Conservation (phyloP, 1,140 invertebrate genomes). For the Drosophila arawakana region DNA sequence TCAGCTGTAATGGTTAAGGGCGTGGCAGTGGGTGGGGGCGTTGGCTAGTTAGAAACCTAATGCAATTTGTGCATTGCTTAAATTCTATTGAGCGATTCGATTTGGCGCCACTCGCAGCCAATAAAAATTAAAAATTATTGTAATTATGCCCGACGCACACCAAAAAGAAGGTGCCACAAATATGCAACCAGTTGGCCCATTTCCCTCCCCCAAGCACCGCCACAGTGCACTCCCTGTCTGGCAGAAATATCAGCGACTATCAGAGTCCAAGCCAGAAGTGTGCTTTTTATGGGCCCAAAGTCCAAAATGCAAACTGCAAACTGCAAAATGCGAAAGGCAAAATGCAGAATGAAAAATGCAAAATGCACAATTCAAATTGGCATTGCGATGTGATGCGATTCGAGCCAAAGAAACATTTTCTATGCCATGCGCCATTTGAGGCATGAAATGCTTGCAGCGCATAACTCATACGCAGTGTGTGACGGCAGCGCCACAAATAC, state of each 20-base stretch:
- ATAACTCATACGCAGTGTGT: constrained; percentile 79
- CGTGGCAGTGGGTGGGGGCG: neutral
- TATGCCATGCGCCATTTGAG: constrained; percentile 74
- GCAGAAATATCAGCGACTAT: neutral
- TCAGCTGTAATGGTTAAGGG: neutral
- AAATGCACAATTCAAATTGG: constrained; percentile 57
- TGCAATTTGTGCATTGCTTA: constrained; percentile 21
- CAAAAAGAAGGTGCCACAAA: constrained; percentile 57
- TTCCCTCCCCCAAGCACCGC: neutral
- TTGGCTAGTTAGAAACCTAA: neutral
- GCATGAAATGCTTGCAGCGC: constrained; percentile 55
- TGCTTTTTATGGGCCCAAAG: constrained; percentile 69
- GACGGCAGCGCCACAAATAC: constrained; percentile 49
- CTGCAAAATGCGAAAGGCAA: constrained; percentile 1
- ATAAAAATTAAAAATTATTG: constrained; percentile 56
- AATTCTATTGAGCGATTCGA: constrained; percentile 54
- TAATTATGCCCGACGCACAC: constrained; percentile 40
- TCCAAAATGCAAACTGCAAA: constrained; percentile 57
- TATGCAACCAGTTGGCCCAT: constrained; percentile 42
- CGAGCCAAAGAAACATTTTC: constrained; percentile 65
- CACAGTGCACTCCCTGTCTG: neutral
- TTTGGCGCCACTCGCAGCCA: constrained; percentile 59
- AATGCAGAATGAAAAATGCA: constrained; percentile 32
- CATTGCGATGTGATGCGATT: constrained; percentile 25
- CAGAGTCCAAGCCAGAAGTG: constrained; percentile 2